Base-by-base conservation (phyloP, 2,888 invertebrate species). In the Peribatodes rhomboidaria region DNA sequence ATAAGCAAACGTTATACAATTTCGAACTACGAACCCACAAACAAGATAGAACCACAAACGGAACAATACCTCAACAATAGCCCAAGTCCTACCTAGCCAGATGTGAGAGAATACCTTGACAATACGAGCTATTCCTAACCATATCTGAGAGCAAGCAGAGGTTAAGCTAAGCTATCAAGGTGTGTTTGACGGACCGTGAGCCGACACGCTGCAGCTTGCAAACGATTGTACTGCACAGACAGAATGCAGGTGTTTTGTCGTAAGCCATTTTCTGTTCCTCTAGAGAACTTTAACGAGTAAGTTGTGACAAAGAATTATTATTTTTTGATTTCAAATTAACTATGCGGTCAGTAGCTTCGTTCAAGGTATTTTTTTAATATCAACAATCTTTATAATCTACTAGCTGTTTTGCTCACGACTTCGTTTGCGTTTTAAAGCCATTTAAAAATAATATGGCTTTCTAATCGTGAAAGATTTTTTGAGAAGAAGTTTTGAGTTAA, bases 151-250 rank as follows among this genome's bases (percentile, higher is more conserved):
- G 20, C n/a, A 46, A 49, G 33, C 33, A 33, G 33, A n/a, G 18
- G 31, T 55, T 55, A 47, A 18, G 50, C 18, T 35, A 35, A 18
- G 50, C 18, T 35, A 35, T 11, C 18, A 47, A 10, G 44, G 3
- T 18, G 47, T 35, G 44, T 33, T 33, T 20, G 44, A 35, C 44
- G 35, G 33, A 44, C 22, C 55, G 44, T 42, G 42, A 27, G 7
- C 35, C 1, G 4, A 50, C 50, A 18, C 10, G 35, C 18, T 50
- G 50, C 6, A 35, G 50, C 35, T 35, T 50, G 35, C 50, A 50
- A 18, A 35, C 33, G 50, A 35, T 35, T 11, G 8, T 10, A 18
- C 35, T 6, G 0, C 20, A 8, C 10, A n/a, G 14, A 20, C 50
- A 35, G 18, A 14, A 6, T 11, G 31, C 13, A 49, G 31, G 31